Evolutionary conservation across 64 coral and sea anemone genomes (phyloP).

Genomic region (Montipora cactus): DNA sequence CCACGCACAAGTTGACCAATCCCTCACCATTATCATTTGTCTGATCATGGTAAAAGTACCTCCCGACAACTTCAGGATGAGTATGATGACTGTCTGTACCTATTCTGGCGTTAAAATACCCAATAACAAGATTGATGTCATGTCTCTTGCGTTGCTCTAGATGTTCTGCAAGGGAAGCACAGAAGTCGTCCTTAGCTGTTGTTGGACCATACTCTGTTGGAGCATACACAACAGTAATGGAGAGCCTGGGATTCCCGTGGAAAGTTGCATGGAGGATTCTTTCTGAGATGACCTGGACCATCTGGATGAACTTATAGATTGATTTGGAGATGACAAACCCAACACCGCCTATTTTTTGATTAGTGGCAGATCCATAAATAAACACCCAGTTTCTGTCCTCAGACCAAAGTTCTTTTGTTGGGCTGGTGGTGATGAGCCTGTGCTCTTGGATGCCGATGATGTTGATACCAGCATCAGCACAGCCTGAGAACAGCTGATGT

Average conservation of each 20-base stretch:
- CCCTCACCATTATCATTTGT: conserved; percentile 46
- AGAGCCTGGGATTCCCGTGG: neutral
- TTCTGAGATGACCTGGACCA: conserved; percentile 30
- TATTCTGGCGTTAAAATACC: conserved; percentile 44
- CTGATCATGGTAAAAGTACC: conserved; percentile 16
- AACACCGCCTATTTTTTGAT: neutral
- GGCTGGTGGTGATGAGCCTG: conserved; percentile 4
- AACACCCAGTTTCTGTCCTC: conserved; percentile 35
- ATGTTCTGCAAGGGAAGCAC: neutral
- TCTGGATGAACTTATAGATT: neutral
- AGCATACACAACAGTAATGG: conserved; percentile 23
- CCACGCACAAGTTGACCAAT: neutral
- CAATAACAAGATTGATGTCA: conserved; percentile 47
- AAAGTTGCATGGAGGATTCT: conserved; percentile 5
- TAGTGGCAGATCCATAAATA: neutral
- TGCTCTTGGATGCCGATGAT: conserved; percentile 39
- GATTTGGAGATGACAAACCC: conserved; percentile 42
- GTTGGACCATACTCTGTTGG: conserved; percentile 8
- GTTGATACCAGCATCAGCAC: conserved; percentile 14
- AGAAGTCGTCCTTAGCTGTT: conserved; percentile 34
- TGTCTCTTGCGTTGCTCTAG: conserved; percentile 21
- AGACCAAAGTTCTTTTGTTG: conserved; percentile 12
- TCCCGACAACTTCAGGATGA: conserved; percentile 13
- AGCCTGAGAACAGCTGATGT: conserved; percentile 8
- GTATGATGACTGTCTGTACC: conserved; percentile 31